These are phyloP conservation scores for Calonectris borealis DNA, from an alignment of 2,113 vertebrate genomes.

Conservation along the genomic window DNA sequence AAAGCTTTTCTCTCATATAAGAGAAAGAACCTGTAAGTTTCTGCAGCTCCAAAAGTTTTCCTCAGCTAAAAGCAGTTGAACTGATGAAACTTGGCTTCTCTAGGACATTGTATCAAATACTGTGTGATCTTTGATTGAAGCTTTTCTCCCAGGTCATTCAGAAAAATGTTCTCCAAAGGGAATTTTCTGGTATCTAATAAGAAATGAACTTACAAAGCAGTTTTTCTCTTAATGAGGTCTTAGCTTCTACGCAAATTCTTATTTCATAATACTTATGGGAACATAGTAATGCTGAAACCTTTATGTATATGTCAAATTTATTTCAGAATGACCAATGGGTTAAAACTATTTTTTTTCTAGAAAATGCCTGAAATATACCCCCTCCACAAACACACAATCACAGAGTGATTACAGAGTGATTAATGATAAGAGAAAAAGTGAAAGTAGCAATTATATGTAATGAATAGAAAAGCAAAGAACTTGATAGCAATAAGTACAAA, in stretches of 20 bases:
- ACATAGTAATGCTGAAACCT: background rate
- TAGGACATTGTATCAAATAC: background rate
- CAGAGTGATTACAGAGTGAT: background rate
- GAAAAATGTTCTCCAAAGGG: background rate
- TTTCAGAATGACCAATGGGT: background rate
- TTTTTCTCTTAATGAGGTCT: background rate
- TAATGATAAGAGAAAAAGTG: background rate
- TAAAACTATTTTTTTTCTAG: background rate
- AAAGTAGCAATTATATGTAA: slow-evolving; percentile 1
- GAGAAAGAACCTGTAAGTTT: background rate
- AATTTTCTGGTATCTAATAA: background rate
- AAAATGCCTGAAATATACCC: background rate
- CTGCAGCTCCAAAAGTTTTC: background rate
- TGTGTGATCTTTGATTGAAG: background rate
- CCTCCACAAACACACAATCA: background rate
- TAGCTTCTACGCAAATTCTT: background rate
- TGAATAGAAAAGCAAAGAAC: slow-evolving; percentile 20
- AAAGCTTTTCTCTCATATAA: background rate
- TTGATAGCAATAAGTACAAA: background rate
- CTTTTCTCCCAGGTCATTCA: background rate
- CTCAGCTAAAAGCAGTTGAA: background rate
- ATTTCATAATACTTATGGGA: background rate
- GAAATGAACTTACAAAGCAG: background rate
- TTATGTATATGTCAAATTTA: background rate
- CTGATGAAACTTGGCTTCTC: background rate